These are phyloP conservation scores for Chrysomallon squamiferum DNA, from an alignment of 1,140 invertebrate species.

Conservation along the genomic window DNA sequence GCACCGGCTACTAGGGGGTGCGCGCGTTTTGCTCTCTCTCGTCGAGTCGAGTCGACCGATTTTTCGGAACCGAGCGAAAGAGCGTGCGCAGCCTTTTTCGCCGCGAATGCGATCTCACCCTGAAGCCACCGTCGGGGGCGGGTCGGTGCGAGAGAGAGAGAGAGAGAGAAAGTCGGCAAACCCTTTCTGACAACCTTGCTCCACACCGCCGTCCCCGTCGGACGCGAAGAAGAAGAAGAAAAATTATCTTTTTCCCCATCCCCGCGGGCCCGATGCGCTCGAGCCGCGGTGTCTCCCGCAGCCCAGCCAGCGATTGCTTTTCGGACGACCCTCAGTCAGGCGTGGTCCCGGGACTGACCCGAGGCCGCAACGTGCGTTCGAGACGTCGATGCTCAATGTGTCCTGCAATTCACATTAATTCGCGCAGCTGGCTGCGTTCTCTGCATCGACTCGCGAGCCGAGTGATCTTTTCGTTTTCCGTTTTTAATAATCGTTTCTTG, in stretches of 20 bases:
- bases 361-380: conserved; percentile 72
- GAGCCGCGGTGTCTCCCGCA: neutral
- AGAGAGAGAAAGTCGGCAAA: too few relatives aligned
- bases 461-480: conserved; percentile 35
- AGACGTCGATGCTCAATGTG: conserved; percentile 80
- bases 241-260: too few relatives aligned
- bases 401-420: conserved; percentile 81
- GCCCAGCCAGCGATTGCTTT: conserved; percentile 8
- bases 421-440: conserved; percentile 77
- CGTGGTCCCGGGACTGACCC: conserved; percentile 57
- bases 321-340: conserved; percentile 67
- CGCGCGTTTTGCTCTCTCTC: neutral
- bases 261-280: too few relatives aligned
- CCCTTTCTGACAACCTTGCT: neutral
- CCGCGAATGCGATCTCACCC: too few relatives aligned
- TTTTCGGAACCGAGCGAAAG: too few relatives aligned
- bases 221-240: neutral
- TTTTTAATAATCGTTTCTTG: neutral
- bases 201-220: neutral
- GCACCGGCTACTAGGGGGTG: neutral
- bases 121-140: too few relatives aligned
- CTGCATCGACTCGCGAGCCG: conserved; percentile 1
- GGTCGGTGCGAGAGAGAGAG: conserved; percentile 7
- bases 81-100: too few relatives aligned
- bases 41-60: neutral